phyloP scores from a whole-genome alignment of 2,888 invertebrate species.

The Tanypteryx hageni region DNA sequence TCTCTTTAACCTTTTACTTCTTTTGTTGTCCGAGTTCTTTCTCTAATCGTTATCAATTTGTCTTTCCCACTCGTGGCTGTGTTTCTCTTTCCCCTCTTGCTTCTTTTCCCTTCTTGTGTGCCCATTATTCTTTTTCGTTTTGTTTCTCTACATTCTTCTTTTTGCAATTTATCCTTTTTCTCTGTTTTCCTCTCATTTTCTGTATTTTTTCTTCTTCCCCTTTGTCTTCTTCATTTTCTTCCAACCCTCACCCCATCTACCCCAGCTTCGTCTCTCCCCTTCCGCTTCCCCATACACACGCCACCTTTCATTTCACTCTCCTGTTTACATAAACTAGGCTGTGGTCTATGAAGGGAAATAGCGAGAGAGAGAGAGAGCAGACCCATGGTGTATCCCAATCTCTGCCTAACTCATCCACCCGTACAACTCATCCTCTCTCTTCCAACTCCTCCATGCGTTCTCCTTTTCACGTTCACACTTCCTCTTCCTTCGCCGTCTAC shows the following conservation, averaged over 20 bases:
- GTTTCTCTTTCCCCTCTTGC: too few species aligned
- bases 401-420: neutral
- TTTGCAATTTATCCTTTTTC: neutral
- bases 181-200: too few species aligned
- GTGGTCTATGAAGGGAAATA: constrained; percentile 66
- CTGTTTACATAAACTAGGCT: constrained; percentile 42
- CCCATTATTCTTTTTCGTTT: too few species aligned
- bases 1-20: neutral
- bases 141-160: neutral
- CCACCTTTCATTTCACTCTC: neutral
- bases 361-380: neutral
- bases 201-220: neutral
- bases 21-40: neutral
- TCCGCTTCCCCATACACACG: neutral
- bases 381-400: too few species aligned
- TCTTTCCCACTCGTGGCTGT: neutral
- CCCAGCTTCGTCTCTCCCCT: neutral
- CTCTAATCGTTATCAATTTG: neutral
- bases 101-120: neutral
- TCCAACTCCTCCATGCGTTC: constrained; percentile 34
- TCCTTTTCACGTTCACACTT: neutral
- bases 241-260: neutral
- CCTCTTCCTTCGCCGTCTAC: constrained; percentile 9
- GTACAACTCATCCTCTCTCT: neutral
- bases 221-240: too few species aligned